phyloP scores from a whole-genome alignment of 2,888 invertebrate genomes.

The Lithosia quadra region DNA sequence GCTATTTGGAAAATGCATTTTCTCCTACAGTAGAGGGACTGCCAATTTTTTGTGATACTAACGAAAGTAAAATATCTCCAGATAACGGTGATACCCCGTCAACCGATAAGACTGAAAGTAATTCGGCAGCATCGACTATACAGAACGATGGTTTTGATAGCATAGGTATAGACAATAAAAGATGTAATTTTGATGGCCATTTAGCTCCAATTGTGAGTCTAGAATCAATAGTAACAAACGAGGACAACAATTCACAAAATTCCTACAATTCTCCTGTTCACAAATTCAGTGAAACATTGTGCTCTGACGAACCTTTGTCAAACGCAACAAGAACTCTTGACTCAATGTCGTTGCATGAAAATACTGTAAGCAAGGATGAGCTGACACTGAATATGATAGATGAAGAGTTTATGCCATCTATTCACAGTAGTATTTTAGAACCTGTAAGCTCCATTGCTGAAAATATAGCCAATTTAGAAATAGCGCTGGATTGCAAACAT shows the following conservation, averaged over 20 bases:
- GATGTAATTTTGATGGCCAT: slow-evolving; percentile 52
- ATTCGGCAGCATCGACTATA: slow-evolving; percentile 83
- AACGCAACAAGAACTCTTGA: slow-evolving; percentile 62
- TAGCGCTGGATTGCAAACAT: slow-evolving; percentile 83
- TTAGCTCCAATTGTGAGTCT: slow-evolving; percentile 69
- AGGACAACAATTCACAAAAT: slow-evolving; percentile 55
- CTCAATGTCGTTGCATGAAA: slow-evolving; percentile 49
- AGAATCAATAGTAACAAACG: slow-evolving; percentile 64
- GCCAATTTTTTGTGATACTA: slow-evolving; percentile 80
- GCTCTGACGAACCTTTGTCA: slow-evolving; percentile 60
- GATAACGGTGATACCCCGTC: slow-evolving; percentile 86
- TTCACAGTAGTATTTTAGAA: slow-evolving; percentile 87
- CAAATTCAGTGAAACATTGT: slow-evolving; percentile 42
- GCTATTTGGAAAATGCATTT: slow-evolving; percentile 88
- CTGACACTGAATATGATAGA: slow-evolving; percentile 76
- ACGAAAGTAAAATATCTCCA: slow-evolving; percentile 79
- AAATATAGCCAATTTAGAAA: slow-evolving; percentile 85
- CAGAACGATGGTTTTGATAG: slow-evolving; percentile 81
- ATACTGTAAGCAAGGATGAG: slow-evolving; percentile 60
- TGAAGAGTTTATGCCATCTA: slow-evolving; percentile 89
- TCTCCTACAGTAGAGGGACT: slow-evolving; percentile 90
- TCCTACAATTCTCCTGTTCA: slow-evolving; percentile 48
- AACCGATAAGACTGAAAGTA: slow-evolving; percentile 86
- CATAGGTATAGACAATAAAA: slow-evolving; percentile 57
- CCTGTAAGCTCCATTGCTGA: slow-evolving; percentile 85